Percentiles rank a stretch among this genome's conserved stretches.
These are phyloP conservation scores for Sebastes minor DNA, from an alignment of 2,797 vertebrate species.

Conservation along the genomic window DNA sequence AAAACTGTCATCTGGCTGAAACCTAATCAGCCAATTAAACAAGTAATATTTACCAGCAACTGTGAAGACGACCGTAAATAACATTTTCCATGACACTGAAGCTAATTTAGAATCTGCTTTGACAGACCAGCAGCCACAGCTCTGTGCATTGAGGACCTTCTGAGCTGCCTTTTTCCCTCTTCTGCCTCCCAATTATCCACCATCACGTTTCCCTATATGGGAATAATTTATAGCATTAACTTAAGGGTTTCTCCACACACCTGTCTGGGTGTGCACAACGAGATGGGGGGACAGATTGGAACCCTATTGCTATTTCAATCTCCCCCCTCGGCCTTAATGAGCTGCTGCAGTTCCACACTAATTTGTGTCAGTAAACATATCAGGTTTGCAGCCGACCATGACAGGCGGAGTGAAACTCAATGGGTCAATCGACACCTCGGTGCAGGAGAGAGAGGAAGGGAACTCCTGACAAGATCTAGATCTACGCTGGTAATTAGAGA, in stretches of 20 bases:
- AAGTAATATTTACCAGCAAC: constrained; percentile 46
- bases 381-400: constrained; percentile 42
- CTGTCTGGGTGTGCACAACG: constrained; percentile 43
- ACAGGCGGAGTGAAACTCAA: constrained; percentile 49
- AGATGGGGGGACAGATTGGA: constrained; percentile 24
- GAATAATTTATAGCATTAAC: constrained; percentile 43
- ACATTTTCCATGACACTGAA: constrained; percentile 46
- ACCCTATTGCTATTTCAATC: constrained; percentile 38
- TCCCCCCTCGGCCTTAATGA: constrained; percentile 52
- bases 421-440: constrained; percentile 30
- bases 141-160: constrained; percentile 29
- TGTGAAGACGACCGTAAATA: constrained; percentile 37
- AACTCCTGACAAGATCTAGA: constrained; percentile 54
- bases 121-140: constrained; percentile 61
- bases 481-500: constrained; percentile 62
- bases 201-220: constrained; percentile 48
- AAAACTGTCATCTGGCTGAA: constrained; percentile 58
- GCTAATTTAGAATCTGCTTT: constrained; percentile 66
- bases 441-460: neutral
- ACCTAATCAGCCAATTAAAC: constrained; percentile 70
- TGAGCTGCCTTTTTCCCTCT: constrained; percentile 34
- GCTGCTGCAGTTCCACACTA: constrained; percentile 47
- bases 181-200: constrained; percentile 69
- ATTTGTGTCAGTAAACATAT: constrained; percentile 72
- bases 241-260: constrained; percentile 33